These are phyloP conservation scores for Andrena praecox DNA, from an alignment of 2,888 invertebrate genomes.

Conservation along the genomic window DNA sequence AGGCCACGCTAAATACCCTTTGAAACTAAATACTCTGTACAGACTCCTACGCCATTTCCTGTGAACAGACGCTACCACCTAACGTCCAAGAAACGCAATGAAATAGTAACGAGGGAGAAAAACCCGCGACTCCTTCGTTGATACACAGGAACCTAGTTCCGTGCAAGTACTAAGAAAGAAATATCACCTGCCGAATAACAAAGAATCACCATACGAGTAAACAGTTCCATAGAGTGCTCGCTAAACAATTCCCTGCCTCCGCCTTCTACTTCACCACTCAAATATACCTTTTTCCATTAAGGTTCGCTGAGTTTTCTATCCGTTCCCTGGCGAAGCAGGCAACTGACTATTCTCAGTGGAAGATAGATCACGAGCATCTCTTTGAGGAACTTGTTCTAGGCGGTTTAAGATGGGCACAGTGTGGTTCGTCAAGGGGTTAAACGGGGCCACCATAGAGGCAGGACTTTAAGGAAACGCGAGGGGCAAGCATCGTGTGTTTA, in stretches of 20 bases:
- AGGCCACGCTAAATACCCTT: background rate
- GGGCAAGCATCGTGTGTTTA: conserved; percentile 33
- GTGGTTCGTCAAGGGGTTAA: background rate
- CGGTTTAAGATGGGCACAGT: background rate
- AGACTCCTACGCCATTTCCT: background rate
- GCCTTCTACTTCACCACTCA: background rate
- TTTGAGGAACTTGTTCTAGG: background rate
- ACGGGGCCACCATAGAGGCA: background rate
- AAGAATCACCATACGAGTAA: background rate
- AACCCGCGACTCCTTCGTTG: background rate
- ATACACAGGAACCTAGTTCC: background rate
- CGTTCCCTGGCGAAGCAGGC: too few species aligned
- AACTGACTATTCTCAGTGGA: background rate
- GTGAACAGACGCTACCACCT: background rate
- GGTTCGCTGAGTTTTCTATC: too few species aligned
- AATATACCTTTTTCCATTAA: too few species aligned
- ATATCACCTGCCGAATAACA: background rate
- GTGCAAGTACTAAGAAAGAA: background rate
- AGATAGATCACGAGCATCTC: background rate
- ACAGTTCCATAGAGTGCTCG: background rate
- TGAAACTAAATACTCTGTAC: background rate
- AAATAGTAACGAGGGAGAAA: conserved; percentile 6
- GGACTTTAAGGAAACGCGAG: conserved; percentile 16
- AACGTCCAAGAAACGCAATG: conserved; percentile 1
- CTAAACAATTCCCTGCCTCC: background rate